Base-by-base conservation (phyloP, 2,113 vertebrate species). In the Tilapia sparmanii region DNA sequence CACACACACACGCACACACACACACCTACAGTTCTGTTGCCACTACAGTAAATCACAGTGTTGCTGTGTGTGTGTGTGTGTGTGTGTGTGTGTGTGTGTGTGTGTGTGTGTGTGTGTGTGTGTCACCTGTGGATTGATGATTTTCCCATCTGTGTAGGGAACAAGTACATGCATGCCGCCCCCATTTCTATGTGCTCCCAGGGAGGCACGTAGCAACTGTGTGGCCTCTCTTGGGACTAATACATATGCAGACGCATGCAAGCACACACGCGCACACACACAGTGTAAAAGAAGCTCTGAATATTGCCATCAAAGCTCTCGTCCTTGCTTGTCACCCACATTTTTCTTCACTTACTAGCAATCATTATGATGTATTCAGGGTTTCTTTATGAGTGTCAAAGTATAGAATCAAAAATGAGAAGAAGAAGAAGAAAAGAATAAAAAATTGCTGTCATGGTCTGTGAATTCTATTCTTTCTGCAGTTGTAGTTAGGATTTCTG, bases 91-190 rank as follows among this genome's bases (percentile, higher is more conserved):
- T 29, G 29, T 29, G 4, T 29, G 29, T 29, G 29, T 29, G 26
- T 29, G 26, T 29, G 29, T 31, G 31, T 33, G 31, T 33, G 33
- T 33, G 33, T 33, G 80, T 61, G 73, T 33, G 61, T 78, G 86
- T 10, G 54, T 90, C 90, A 94, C 92, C 93, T 94, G 94, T 91
- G 84, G 92, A 94, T 85, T 22, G 68, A 87, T 86, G 86, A n/a
- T 87, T 86, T 93, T 93, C 89, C 87, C 83, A 84, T 91, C 79
- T 90, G 89, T 85, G 50, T 59, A 63, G 55, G 86, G 84, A 91
- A 95, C 90, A 93, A 93, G 92, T 92, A 91, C 71, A 66, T 90
- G 79, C 91, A 95, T 91, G 92, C 81, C 78, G 79, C 84, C 87
- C 87, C 81, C 81, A 4, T 94, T 95, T 94, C 54, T 42, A 85